Percentiles rank a stretch among this genome's conserved stretches.
Conservation (phyloP, 2,113 vertebrate species). For the Puffinus mauretanicus region DNA sequence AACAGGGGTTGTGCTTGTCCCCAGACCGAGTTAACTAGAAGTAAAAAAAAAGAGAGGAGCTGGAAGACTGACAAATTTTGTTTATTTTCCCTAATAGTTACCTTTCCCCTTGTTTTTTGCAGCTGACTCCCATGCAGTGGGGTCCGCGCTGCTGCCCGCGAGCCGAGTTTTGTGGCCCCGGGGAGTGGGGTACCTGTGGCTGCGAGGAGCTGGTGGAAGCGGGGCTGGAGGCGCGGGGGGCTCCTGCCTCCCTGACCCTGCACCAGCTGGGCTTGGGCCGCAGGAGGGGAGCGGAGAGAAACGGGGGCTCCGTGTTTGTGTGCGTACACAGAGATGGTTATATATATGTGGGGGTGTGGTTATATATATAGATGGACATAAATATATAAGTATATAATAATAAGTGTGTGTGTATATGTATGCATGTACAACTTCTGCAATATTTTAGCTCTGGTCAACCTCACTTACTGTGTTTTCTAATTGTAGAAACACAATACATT, state of each 20-base stretch:
- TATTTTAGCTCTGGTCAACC: background rate
- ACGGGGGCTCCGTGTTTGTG: fast-evolving
- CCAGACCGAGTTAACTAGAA: fast-evolving
- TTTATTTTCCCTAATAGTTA: background rate
- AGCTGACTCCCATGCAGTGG: background rate
- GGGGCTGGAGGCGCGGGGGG: no score
- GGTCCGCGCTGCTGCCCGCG: background rate
- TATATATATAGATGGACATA: background rate
- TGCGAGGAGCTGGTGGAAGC: background rate
- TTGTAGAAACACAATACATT: background rate
- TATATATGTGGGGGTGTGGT: background rate
- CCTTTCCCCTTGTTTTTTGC: background rate
- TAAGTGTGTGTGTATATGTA: no score
- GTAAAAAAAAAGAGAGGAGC: background rate
- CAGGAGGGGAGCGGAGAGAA: background rate
- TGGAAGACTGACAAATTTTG: background rate
- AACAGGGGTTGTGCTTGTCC: background rate
- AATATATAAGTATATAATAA: fast-evolving
- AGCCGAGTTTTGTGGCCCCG: background rate
- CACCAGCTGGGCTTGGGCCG: background rate
- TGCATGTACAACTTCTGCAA: background rate
- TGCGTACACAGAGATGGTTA: fast-evolving
- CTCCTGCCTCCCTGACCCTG: background rate
- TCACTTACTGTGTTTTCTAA: background rate
- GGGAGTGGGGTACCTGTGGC: background rate